Base-by-base conservation (phyloP, 2,113 vertebrate species). In the Onychorhynchus coronatus region DNA sequence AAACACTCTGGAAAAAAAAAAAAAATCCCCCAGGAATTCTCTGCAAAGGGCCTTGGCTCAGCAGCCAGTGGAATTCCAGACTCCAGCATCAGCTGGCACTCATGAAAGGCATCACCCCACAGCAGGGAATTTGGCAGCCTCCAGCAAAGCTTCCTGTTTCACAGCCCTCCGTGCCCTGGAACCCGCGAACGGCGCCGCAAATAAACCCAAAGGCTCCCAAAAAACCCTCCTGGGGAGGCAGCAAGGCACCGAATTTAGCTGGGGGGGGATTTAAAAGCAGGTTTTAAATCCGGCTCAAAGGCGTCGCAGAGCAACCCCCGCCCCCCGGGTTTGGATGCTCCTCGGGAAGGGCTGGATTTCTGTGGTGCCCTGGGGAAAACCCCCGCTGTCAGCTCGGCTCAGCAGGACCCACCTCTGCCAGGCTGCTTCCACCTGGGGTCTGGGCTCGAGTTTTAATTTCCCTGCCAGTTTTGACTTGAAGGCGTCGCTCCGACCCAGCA, bases 101-200 rank as follows among this genome's bases (percentile, higher is more conserved):
- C 22, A 1, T 2, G 12, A n/a, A 28, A 65, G 49, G 77, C 74
- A 78, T 31, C 53, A 33, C 59, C n/a, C 67, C n/a, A 2, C 62
- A 19, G 3, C 8, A 21, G 61, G 47, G 62, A 42, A 53, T 86
- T 12, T 3, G 28, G 46, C 8, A 5, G 88, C 47, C 22, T 44
- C 2, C 0, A 67, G 81, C 58, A 55, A 73, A 84, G 39, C 63
- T 63, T 35, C 62, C 77, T 15, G 3, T 12, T 55, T 2, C n/a
- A n/a, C 30, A 39, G 71, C 73, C 14, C 56, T 35, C 18, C 68
- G 12, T 3, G 28, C 39, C 21, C 2, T 5, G 39, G 7, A 56
- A 37, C 25, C 52, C 5, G 11, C 0, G 1, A 37, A 12, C 4
- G 7, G 82, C 0, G 0, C 47, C 39, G 58, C 47, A 62, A 89